Evolutionary conservation across 1,140 invertebrate genomes (phyloP).

Genomic region (Pararge aegeria): DNA sequence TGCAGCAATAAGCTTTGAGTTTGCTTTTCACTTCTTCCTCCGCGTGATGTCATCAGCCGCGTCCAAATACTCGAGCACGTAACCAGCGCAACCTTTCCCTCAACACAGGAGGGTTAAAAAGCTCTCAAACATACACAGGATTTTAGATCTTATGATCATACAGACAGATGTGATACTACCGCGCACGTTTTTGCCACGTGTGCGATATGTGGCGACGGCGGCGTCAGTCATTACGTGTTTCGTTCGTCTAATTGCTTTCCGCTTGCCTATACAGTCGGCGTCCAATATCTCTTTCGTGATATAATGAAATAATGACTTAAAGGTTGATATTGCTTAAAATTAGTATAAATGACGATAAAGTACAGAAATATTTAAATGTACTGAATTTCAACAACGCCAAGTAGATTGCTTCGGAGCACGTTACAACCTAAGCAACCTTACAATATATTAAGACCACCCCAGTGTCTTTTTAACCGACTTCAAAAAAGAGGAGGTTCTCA

Average conservation of each 20-base stretch:
- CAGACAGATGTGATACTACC: not conserved
- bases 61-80: slow-evolving; percentile 3
- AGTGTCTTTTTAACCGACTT: no score
- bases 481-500: no score
- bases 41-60: not conserved
- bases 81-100: not conserved
- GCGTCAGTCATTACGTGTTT: slow-evolving; percentile 47
- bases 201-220: slow-evolving; percentile 10
- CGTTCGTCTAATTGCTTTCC: slow-evolving; percentile 48
- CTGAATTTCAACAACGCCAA: no score
- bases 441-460: no score
- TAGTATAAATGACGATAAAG: no score
- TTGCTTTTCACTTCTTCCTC: not conserved
- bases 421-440: no score
- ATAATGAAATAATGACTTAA: no score
- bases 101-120: not conserved
- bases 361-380: no score
- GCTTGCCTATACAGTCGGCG: slow-evolving; percentile 20
- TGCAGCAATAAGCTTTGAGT: slow-evolving; percentile 2
- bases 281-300: not conserved
- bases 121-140: not conserved
- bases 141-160: not conserved
- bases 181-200: not conserved
- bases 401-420: no score
- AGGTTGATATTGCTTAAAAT: no score